Conservation (phyloP, 1,140 invertebrate species). For the Sinonovacula constricta region DNA sequence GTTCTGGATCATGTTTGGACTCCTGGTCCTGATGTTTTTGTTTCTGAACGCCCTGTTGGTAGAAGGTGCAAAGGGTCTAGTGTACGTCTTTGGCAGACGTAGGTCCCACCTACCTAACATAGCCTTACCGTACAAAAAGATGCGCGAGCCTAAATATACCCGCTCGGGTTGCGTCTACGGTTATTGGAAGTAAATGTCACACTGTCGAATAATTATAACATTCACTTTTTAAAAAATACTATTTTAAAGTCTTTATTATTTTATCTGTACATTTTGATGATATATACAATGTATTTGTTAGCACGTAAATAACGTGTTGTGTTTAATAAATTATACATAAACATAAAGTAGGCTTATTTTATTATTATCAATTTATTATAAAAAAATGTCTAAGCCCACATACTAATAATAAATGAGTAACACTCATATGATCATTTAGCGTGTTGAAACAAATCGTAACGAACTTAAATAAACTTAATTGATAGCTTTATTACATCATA, state of each 20-base stretch:
- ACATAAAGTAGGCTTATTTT: constrained; percentile 1
- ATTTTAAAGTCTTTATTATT: no score
- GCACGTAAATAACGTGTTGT: no score
- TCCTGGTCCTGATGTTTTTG: constrained; percentile 9
- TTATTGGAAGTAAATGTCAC: constrained; percentile 15
- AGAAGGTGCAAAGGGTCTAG: background rate
- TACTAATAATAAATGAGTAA: no score
- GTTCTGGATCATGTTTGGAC: constrained; percentile 27
- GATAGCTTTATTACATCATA: no score
- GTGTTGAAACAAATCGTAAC: background rate
- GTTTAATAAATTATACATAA: background rate
- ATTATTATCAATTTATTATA: constrained; percentile 3
- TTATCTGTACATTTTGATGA: no score
- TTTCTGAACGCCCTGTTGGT: constrained; percentile 25
- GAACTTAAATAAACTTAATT: background rate
- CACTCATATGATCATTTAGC: no score
- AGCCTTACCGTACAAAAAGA: background rate
- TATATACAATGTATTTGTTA: no score
- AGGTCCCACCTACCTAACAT: background rate
- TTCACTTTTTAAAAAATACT: no score
- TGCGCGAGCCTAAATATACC: constrained; percentile 26
- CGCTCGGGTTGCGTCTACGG: constrained; percentile 40
- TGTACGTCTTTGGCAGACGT: background rate
- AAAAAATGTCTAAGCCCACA: no score
- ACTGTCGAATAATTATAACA: no score